These are phyloP conservation scores for Clarias batrachus DNA, from an alignment of 2,113 vertebrate species.

Conservation along the genomic window DNA sequence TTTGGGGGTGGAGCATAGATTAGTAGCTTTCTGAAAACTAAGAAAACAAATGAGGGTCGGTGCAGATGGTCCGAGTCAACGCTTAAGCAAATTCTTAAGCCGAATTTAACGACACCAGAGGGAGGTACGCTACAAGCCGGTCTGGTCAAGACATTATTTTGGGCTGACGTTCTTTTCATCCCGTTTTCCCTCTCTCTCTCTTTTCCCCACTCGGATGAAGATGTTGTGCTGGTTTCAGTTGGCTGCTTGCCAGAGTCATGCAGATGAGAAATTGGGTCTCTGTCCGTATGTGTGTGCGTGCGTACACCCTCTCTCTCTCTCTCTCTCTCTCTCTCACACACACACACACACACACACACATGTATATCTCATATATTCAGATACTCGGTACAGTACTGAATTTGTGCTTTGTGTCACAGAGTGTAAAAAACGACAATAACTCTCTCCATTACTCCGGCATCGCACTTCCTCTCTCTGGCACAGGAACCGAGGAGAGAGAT, in stretches of 20 bases:
- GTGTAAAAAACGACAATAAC: conserved; percentile 35
- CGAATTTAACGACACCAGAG: conserved; percentile 56
- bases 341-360: not conserved
- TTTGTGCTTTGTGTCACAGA: conserved; percentile 26
- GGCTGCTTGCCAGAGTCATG: conserved; percentile 56
- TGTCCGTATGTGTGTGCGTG: conserved; percentile 8
- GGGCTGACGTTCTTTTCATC: not conserved
- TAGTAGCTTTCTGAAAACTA: too few species aligned
- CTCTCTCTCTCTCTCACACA: not conserved
- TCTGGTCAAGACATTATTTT: conserved; percentile 22
- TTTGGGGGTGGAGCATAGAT: not conserved
- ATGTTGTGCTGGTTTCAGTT: conserved; percentile 69
- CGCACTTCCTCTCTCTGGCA: conserved; percentile 30
- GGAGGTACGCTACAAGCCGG: conserved; percentile 37
- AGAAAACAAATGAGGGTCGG: not conserved
- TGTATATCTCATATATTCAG: conserved; percentile 19
- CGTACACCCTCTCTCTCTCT: too few species aligned
- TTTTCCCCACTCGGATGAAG: conserved; percentile 57
- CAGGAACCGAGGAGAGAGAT: conserved; percentile 6
- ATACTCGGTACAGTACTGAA: conserved; percentile 7
- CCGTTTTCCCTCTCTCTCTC: not conserved
- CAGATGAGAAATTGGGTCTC: conserved; percentile 16
- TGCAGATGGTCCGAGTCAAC: not conserved
- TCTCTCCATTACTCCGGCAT: conserved; percentile 28
- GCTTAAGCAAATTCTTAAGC: not conserved